Base-by-base conservation (phyloP, 1,140 invertebrate genomes). In the Saccostrea echinata region DNA sequence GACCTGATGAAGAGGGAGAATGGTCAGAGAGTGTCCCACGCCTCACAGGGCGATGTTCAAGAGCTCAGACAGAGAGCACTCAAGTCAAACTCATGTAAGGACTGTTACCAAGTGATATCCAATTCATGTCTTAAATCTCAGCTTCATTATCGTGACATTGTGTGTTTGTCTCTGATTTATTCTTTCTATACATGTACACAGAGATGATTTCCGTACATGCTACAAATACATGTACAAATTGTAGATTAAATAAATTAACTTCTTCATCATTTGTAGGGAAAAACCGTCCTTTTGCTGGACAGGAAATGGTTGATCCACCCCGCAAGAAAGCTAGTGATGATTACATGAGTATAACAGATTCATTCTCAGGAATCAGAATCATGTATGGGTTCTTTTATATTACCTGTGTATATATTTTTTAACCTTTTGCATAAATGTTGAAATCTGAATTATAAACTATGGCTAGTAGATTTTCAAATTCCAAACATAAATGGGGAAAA, bases 281-380 rank as follows among this genome's bases (percentile, higher is more conserved):
- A 33, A 43, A 82, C 30, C 68, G 24, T 24, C 68, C 82, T 27
- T 84, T 53, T 12, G 71, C 81, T 71, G 53, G 61, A 18, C 68
- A 88, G n/a, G 85, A 61, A 30, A n/a, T 30, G 85, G 89, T 95
- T 51, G 95, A 94, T 76, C 30, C 52, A 76, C 80, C 87, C 85
- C 61, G 3, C 43, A 87, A 93, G 85, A 68, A 52, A 57, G 52
- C 30, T 6, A 90, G 90, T 86, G 88, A 91, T 76, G 89, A 91
- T 88, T 90, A 91, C n/a, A 27, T 27, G 13, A 88, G 89, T 68
- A 85, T 90, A 16, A 91, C 95, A 4, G 97, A 98, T 95, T 96
- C 97, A 3, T 95, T 97, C 82, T 98, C 98, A 95, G 97, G 97
- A 13, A 96, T 98, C 30, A 95, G 97, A 90, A 94, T 95, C 21